phyloP scores from a whole-genome alignment of 1,140 invertebrate species.

The Zaprionus taronus region DNA sequence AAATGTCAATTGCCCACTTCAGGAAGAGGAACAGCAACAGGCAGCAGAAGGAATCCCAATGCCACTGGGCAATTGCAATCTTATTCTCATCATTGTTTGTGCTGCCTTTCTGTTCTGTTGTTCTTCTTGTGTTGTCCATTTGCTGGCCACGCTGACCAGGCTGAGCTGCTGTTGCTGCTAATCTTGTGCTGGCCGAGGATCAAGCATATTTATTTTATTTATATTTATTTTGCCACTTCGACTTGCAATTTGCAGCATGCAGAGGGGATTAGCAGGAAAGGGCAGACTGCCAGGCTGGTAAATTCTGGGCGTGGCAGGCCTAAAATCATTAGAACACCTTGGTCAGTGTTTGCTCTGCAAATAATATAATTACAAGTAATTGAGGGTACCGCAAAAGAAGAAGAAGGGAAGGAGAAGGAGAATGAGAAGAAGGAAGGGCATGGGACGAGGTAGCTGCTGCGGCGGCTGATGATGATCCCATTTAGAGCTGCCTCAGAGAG shows the following conservation, averaged over 20 bases:
- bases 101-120: constrained; percentile 17
- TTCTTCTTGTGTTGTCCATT: constrained; percentile 25
- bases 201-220: constrained; percentile 45
- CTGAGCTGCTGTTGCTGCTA: constrained; percentile 12
- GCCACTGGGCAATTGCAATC: constrained; percentile 3
- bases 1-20: constrained; percentile 46
- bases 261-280: constrained; percentile 19
- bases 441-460: not conserved
- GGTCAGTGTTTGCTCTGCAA: constrained; percentile 59
- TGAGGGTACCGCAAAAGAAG: constrained; percentile 15
- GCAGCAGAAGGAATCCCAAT: not conserved
- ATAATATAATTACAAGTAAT: constrained; percentile 81
- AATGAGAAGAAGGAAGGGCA: not conserved
- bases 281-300: constrained; percentile 1
- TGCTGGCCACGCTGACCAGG: not conserved
- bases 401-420: not conserved
- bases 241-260: not conserved
- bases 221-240: constrained; percentile 48
- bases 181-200: constrained; percentile 13
- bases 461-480: constrained; percentile 37
- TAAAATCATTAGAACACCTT: constrained; percentile 30
- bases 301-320: constrained; percentile 32
- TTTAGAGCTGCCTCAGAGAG: constrained; percentile 23
- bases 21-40: not conserved
- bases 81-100: constrained; percentile 46